phyloP scores from a whole-genome alignment of 2,888 invertebrate species.

The Sarcophaga caerulescens region DNA sequence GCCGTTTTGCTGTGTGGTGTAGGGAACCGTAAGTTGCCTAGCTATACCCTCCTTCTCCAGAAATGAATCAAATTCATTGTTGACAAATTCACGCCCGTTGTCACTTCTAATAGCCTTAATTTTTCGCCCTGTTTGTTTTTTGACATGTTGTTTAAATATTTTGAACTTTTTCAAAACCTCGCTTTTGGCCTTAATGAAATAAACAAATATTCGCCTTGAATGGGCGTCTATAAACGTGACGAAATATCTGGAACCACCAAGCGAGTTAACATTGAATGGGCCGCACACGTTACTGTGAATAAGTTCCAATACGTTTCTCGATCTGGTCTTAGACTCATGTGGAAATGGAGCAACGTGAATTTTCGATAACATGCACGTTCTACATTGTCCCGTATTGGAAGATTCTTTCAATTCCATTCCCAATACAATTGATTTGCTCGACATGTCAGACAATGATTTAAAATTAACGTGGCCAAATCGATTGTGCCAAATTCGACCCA shows the following conservation, averaged over 20 bases:
- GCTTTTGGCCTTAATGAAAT: slow-evolving; percentile 34
- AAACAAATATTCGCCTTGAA: slow-evolving; percentile 30
- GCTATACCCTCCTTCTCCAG: not conserved
- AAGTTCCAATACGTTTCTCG: not conserved
- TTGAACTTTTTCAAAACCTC: slow-evolving; percentile 29
- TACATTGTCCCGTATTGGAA: no score
- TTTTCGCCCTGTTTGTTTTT: no score
- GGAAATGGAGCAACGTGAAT: slow-evolving; percentile 45
- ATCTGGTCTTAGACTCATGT: slow-evolving; percentile 2
- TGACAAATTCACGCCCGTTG: slow-evolving; percentile 22
- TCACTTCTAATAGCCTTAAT: slow-evolving; percentile 24
- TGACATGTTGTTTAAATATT: not conserved
- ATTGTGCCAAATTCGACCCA: slow-evolving; percentile 43
- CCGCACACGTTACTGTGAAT: not conserved
- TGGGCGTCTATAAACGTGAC: slow-evolving; percentile 30
- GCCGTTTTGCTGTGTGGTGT: no score
- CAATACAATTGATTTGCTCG: slow-evolving; percentile 30
- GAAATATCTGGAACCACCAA: slow-evolving; percentile 50
- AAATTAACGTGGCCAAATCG: slow-evolving; percentile 57
- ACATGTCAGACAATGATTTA: slow-evolving; percentile 32
- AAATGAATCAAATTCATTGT: slow-evolving; percentile 13
- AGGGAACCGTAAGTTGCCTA: no score
- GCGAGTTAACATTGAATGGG: slow-evolving; percentile 40
- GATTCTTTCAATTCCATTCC: slow-evolving; percentile 15
- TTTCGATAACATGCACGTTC: slow-evolving; percentile 46